A percentile compares a stretch with the other conserved stretches of the same genome.
Conservation (phyloP, 2,113 vertebrate species). For the Gavia stellata region DNA sequence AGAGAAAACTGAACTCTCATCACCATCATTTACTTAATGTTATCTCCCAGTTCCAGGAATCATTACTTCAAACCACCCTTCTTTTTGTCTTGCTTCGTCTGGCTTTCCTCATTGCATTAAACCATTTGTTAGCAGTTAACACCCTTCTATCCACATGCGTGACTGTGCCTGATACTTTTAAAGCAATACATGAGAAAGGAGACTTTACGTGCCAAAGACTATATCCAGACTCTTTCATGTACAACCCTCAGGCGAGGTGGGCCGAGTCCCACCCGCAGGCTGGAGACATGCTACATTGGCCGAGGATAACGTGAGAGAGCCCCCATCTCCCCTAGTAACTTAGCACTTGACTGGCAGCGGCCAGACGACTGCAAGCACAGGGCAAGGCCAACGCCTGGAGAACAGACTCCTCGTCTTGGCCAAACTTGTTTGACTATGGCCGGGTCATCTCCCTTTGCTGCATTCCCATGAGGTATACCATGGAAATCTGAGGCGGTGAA, state of each 20-base stretch:
- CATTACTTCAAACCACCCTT: background rate
- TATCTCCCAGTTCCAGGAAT: background rate
- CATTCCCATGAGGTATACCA: too few species aligned
- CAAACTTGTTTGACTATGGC: fast-evolving
- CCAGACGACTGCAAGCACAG: fast-evolving
- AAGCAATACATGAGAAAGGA: background rate
- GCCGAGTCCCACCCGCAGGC: fast-evolving
- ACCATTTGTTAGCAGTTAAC: background rate
- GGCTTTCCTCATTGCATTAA: background rate
- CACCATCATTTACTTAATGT: background rate
- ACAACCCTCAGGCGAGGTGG: too few species aligned
- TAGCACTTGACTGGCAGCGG: fast-evolving
- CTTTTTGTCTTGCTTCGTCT: background rate
- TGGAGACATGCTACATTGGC: fast-evolving
- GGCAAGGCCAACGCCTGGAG: fast-evolving
- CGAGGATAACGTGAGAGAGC: fast-evolving
- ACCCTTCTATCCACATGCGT: fast-evolving
- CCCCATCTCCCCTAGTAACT: fast-evolving
- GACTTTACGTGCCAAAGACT: fast-evolving
- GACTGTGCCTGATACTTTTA: background rate
- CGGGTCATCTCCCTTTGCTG: background rate
- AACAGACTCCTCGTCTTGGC: background rate
- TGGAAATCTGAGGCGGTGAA: background rate
- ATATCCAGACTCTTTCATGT: background rate
- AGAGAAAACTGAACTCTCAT: background rate